phyloP scores from a whole-genome alignment of 2,113 vertebrate genomes.

The Ahaetulla prasina region DNA sequence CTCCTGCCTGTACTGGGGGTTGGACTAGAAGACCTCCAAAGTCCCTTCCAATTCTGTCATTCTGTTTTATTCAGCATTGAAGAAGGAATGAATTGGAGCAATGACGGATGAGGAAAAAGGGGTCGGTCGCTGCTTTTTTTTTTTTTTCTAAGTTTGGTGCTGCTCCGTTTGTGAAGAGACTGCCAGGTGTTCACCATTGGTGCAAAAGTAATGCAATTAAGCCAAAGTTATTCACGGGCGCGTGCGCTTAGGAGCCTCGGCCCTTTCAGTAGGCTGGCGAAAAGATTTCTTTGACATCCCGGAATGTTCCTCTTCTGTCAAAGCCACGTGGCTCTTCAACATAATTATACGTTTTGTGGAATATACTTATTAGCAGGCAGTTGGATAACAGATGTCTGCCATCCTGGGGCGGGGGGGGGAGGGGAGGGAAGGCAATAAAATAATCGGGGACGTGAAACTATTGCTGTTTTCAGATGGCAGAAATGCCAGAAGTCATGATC shows the following conservation, averaged over 20 bases:
- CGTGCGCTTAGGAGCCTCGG: slow-evolving; percentile 24
- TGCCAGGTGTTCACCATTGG: not conserved
- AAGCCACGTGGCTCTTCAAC: slow-evolving; percentile 61
- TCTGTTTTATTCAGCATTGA: slow-evolving; percentile 34
- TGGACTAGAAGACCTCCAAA: not conserved
- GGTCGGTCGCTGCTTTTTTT: slow-evolving; percentile 10
- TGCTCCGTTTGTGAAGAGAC: not conserved
- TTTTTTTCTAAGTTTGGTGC: not conserved
- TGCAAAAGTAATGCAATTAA: not conserved
- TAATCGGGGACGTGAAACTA: slow-evolving; percentile 4
- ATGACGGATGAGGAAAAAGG: not conserved
- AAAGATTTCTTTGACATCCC: slow-evolving; percentile 32
- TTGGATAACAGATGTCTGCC: slow-evolving; percentile 61
- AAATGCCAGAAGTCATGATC: slow-evolving; percentile 27
- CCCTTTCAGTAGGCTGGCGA: slow-evolving; percentile 28
- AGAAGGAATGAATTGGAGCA: slow-evolving; percentile 39
- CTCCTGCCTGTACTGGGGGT: no score
- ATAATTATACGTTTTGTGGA: slow-evolving; percentile 62
- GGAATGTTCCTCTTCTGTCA: slow-evolving; percentile 43
- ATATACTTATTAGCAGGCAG: slow-evolving; percentile 59
- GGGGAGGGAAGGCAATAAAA: slow-evolving; percentile 5
- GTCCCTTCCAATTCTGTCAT: no score
- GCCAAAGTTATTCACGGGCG: not conserved
- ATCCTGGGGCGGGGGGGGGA: slow-evolving; percentile 26
- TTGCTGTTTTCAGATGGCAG: slow-evolving; percentile 23